Conservation (phyloP, 1,140 invertebrate species). For the Drosophila auraria region DNA sequence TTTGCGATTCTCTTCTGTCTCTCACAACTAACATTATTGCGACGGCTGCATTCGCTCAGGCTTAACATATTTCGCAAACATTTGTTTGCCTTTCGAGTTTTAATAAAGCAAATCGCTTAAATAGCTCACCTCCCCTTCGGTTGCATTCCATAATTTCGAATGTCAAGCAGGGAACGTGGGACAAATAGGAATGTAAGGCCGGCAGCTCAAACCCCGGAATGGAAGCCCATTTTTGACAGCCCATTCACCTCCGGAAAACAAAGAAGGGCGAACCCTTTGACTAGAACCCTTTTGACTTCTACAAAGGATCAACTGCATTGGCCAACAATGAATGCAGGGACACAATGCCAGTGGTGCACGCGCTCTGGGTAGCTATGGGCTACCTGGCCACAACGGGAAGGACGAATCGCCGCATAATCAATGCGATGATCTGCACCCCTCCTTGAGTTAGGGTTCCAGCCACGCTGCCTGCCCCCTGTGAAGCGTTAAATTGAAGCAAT, state of each 20-base stretch:
- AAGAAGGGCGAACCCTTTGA: background rate
- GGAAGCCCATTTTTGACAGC: conserved; percentile 19
- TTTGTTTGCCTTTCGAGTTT: conserved; percentile 64
- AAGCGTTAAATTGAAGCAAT: conserved; percentile 79
- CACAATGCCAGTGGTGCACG: conserved; percentile 23
- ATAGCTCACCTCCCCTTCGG: conserved; percentile 52
- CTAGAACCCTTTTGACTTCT: conserved; percentile 64
- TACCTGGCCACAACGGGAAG: conserved; percentile 17
- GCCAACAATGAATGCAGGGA: conserved; percentile 28
- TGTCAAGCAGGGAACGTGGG: conserved; percentile 16
- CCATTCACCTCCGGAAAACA: conserved; percentile 26
- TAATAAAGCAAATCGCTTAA: conserved; percentile 77
- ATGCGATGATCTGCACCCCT: conserved; percentile 16
- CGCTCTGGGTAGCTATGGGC: conserved; percentile 11
- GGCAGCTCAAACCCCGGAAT: background rate
- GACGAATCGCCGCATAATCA: conserved; percentile 28
- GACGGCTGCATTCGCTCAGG: background rate
- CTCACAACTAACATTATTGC: background rate
- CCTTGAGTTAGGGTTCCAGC: background rate
- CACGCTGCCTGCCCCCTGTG: conserved; percentile 45
- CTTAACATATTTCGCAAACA: conserved; percentile 52
- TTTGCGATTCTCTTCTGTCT: background rate
- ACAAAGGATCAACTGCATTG: conserved; percentile 23
- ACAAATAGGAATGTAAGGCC: conserved; percentile 53
- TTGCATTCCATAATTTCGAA: conserved; percentile 61